A percentile compares a stretch with the other conserved stretches of the same genome.
These are phyloP conservation scores for Pristionchus exspectatus DNA, from an alignment of 2,888 invertebrate genomes.

Conservation along the genomic window DNA sequence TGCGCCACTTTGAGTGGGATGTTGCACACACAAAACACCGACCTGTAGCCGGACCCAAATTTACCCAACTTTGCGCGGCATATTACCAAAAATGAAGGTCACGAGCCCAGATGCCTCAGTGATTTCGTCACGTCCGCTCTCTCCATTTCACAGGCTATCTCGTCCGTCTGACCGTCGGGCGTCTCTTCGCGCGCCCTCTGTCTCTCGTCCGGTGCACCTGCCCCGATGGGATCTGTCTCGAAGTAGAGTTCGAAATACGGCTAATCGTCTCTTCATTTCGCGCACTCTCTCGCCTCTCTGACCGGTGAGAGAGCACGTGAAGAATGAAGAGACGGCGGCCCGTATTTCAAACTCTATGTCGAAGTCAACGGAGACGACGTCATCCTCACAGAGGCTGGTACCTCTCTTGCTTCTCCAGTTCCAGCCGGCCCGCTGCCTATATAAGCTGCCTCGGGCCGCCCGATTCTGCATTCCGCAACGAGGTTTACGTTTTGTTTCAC, in stretches of 20 bases:
- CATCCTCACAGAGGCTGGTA: conserved; percentile 31
- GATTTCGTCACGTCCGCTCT: conserved; percentile 20
- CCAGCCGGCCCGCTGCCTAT: not conserved
- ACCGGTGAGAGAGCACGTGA: too few species aligned
- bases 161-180: not conserved
- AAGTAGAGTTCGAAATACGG: too few species aligned
- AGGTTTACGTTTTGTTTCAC: too few species aligned
- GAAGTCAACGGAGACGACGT: conserved; percentile 4
- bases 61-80: not conserved
- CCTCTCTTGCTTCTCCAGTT: not conserved
- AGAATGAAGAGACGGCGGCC: too few species aligned
- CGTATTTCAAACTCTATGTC: too few species aligned
- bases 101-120: not conserved
- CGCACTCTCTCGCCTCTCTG: too few species aligned
- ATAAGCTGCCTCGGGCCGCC: not conserved
- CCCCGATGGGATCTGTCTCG: conserved; percentile 4
- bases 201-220: conserved; percentile 34
- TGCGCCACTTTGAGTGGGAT: conserved; percentile 19
- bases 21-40: not conserved
- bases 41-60: not conserved
- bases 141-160: not conserved
- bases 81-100: not conserved
- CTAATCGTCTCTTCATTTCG: too few species aligned
- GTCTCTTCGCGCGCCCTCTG: not conserved
- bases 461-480: not conserved